Evolutionary conservation across 2,797 vertebrate species (phyloP), one percentile per base, ranked within the genome.

Genomic region (Pteronotus mesoamericanus): DNA sequence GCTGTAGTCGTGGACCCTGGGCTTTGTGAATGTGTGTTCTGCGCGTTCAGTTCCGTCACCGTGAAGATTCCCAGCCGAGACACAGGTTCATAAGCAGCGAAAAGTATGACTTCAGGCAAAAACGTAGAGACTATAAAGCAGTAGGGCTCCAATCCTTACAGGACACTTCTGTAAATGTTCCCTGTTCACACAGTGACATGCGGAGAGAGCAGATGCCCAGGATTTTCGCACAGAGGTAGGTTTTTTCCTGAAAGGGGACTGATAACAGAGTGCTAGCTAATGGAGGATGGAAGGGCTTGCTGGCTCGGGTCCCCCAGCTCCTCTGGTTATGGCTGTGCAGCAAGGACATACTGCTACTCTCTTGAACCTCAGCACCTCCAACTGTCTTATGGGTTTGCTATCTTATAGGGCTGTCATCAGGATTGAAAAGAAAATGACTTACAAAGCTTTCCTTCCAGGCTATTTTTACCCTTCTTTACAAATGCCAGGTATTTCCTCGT

Each of bases 71-170:
- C 15, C 57, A 96, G 74, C 26, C 59, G 89, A 77, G 44, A 53
- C 79, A 61, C 66, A 72, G 64, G 55, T 96, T 90, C 86, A 42
- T 18, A 93, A 71, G 66, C 61, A 96, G 48, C 9, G 37, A 94
- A 75, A 93, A 82, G 61, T 39, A n/a, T 11, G 93, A 95, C 48
- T 32, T 84, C 9, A 55, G 79, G 72, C 42, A 39, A 22, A 87
- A 84, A 48, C 82, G 68, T 94, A 72, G 12, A 0, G 64, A 39
- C 92, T 85, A 92, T 83, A 42, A 44, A 16, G 5, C 9, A 77
- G 44, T 14, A 34, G 22, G 79, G 34, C 42, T 16, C 71, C 95
- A 95, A 86, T 0, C 0, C 69, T 48, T 18, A 34, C 32, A 10
- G 66, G 46, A 7, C 90, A 42, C 69, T 83, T 32, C 24, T 82